A percentile compares a stretch with the other conserved stretches of the same genome.
Conservation (phyloP, 2,113 vertebrate species). For the Gopherus flavomarginatus region DNA sequence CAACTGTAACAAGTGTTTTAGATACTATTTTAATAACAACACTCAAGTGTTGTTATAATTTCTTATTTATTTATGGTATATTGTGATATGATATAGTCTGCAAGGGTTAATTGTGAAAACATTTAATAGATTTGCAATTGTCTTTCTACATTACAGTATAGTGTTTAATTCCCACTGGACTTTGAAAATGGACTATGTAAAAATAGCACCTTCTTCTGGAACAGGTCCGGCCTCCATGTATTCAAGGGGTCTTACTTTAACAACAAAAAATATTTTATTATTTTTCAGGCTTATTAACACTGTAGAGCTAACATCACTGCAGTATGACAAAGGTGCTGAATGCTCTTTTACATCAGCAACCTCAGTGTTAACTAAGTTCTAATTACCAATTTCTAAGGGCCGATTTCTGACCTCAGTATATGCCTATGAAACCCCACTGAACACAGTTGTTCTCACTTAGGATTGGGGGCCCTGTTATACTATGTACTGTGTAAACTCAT, state of each 20-base stretch:
- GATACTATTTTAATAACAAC: background rate
- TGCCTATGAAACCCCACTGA: background rate
- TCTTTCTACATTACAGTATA: background rate
- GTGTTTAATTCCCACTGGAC: background rate
- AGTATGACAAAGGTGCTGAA: background rate
- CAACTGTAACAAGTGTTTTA: background rate
- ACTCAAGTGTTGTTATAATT: background rate
- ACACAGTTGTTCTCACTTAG: background rate
- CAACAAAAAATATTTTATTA: background rate
- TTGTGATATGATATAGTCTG: background rate
- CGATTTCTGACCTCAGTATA: background rate
- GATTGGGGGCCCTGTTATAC: background rate
- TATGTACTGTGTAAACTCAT: background rate
- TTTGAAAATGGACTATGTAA: background rate
- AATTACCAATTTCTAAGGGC: background rate
- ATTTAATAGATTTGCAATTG: background rate
- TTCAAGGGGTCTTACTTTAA: background rate
- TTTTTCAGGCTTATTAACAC: background rate
- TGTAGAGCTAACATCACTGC: background rate
- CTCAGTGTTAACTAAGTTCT: background rate
- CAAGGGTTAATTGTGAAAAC: background rate
- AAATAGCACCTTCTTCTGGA: background rate
- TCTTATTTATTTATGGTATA: background rate
- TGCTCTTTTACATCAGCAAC: background rate
- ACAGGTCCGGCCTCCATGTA: background rate